These are phyloP conservation scores for Tipula confusa DNA, from an alignment of 2,888 invertebrate species.

Conservation along the genomic window DNA sequence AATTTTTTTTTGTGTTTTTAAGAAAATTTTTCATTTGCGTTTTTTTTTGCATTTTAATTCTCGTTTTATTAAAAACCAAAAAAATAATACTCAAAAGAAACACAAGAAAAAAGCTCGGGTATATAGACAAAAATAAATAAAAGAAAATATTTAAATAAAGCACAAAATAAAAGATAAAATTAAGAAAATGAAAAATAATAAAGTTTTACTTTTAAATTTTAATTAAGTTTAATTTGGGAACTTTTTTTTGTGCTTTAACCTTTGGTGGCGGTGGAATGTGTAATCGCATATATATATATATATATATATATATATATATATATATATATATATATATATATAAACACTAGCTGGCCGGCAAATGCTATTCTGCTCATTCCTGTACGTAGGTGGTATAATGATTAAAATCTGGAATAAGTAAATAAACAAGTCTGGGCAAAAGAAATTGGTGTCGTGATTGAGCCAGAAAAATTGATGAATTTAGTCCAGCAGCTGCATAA, in stretches of 20 bases:
- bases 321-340: too few species aligned
- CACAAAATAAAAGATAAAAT: neutral
- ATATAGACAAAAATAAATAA: neutral
- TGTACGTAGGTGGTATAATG: too few species aligned
- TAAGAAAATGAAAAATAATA: neutral
- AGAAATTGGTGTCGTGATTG: too few species aligned
- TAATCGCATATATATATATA: too few species aligned
- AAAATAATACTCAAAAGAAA: neutral
- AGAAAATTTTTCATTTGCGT: neutral
- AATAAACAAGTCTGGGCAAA: too few species aligned
- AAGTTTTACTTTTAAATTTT: constrained; percentile 25
- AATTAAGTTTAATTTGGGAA: constrained; percentile 25
- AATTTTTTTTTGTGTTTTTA: neutral
- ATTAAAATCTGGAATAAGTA: too few species aligned
- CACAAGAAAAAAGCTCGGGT: neutral
- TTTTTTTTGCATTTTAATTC: neutral
- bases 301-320: too few species aligned
- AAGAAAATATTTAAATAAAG: constrained; percentile 12
- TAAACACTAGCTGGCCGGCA: too few species aligned
- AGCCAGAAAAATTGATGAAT: too few species aligned
- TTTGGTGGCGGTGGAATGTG: neutral
- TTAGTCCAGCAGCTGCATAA: too few species aligned
- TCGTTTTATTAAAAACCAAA: neutral
- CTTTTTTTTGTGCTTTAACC: constrained; percentile 15
- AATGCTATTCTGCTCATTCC: too few species aligned